Evolutionary conservation across 2,113 vertebrate genomes (phyloP).

Genomic region (Eidolon helvum): DNA sequence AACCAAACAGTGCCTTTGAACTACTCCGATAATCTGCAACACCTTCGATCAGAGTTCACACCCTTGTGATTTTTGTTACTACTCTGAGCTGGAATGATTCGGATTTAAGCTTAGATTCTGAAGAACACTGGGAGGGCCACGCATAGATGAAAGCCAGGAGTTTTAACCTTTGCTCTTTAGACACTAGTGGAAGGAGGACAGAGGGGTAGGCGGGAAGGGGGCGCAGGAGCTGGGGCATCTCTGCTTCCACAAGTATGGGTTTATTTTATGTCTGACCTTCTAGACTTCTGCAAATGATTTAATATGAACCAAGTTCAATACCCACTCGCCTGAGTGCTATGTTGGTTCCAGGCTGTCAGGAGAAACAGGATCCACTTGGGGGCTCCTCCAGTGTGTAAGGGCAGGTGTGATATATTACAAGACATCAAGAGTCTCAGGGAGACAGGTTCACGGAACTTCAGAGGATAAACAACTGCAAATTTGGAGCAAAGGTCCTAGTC

Average conservation of each 20-base stretch:
- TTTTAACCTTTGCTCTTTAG: background rate
- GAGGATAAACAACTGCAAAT: background rate
- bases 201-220: too few species aligned
- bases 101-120: background rate
- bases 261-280: background rate
- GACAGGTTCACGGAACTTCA: background rate
- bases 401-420: background rate
- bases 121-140: background rate
- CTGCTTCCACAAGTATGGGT: background rate
- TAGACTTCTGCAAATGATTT: background rate
- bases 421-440: background rate
- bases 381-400: background rate
- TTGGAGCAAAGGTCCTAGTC: background rate
- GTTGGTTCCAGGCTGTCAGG: background rate
- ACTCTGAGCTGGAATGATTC: background rate
- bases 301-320: background rate
- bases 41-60: background rate
- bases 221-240: fast-evolving
- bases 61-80: background rate
- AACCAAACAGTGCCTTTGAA: too few species aligned
- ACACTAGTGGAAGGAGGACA: background rate
- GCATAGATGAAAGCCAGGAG: background rate
- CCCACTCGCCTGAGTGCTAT: background rate
- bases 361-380: background rate
- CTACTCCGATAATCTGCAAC: background rate